Base-by-base conservation (phyloP, 2,797 vertebrate genomes). In the Hybognathus amarus region DNA sequence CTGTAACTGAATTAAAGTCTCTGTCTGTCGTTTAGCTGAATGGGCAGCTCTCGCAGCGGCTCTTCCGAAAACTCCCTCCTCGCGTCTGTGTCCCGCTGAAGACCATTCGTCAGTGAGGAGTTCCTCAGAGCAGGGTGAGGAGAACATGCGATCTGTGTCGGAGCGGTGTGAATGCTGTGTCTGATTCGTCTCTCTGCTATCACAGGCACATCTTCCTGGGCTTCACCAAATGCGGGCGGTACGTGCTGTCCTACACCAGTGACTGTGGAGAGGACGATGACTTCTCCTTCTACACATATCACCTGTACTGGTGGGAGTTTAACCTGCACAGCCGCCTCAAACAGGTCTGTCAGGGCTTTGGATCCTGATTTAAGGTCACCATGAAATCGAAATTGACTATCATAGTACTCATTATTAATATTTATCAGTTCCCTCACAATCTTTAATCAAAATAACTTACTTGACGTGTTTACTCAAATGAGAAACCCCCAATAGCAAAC, bases 231-330 rank as follows among this genome's bases (percentile, higher is more conserved):
- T 98, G 97, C 0, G 97, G 97, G 33, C 95, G 97, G 77, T 98
- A 97, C 0, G 96, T 99, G 20, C 92, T 99, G 47, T 99, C 97
- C 70, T 99, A 99, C 91, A 98, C 97, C 79, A 97, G 97, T 75
- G 96, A 96, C 92, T 96, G 95, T 6, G 95, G 96, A 4, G 96
- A 97, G 0, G 97, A 97, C 0, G 96, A 98, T 18, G 97, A 98
- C 77, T 96, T 96, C 85, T 97, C 96, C 80, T 97, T 97, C 90
- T 98, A 97, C 87, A 96, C 95, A n/a, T 99, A 98, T 87, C 95
- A 97, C 88, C 95, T 99, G 3, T 97, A 98, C 86, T 99, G 97
- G 97, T 99, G 97, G 97, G 96, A 98, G 88, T 98, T 98, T 92
- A 97, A 98, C 87, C 93, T 98, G n/a, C 96, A 98, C 94, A 97